Conservation (phyloP, 2,797 vertebrate species). For the Silurus aristotelis region DNA sequence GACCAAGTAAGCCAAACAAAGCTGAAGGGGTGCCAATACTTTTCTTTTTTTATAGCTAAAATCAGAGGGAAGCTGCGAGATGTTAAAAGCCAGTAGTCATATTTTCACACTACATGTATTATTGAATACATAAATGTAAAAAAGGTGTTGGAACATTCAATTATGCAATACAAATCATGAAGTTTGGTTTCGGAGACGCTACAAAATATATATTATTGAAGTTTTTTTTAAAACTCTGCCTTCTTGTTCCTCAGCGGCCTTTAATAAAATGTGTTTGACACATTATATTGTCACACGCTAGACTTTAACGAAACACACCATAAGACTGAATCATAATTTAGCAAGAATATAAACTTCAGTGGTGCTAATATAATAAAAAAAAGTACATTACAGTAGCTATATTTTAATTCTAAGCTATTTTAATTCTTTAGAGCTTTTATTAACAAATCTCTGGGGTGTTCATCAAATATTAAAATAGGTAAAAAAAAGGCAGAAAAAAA, state of each 20-base stretch:
- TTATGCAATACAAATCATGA: neutral
- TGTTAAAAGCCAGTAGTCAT: neutral
- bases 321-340: slow-evolving; percentile 6
- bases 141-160: neutral
- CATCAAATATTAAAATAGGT: slow-evolving; percentile 31
- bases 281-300: neutral
- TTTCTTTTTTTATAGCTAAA: neutral
- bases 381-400: neutral
- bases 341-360: slow-evolving; percentile 6
- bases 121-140: too few relatives aligned
- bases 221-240: neutral
- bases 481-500: slow-evolving; percentile 42
- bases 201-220: neutral
- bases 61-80: neutral
- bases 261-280: neutral
- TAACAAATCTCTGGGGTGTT: slow-evolving; percentile 15
- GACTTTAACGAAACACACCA: slow-evolving; percentile 7
- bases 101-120: neutral
- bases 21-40: neutral
- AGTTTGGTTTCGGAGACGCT: neutral
- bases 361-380: slow-evolving; percentile 27
- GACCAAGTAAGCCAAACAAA: neutral
- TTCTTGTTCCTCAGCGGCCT: neutral
- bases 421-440: slow-evolving; percentile 56
- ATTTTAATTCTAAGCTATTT: slow-evolving; percentile 44